Conservation (phyloP, 2,113 vertebrate genomes). For the Scophthalmus maximus region DNA sequence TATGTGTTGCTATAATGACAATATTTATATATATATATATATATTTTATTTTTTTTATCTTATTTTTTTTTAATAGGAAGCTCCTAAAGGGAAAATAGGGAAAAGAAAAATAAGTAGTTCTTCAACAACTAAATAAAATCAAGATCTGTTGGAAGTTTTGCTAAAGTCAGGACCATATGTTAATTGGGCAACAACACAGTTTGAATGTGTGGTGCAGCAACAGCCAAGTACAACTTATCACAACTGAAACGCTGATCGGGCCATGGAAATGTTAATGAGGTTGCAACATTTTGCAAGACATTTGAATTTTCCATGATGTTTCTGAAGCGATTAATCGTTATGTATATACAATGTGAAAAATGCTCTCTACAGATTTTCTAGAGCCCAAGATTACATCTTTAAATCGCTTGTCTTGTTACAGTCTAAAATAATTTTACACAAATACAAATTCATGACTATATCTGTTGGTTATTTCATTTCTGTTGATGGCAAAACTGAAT, state of each 20-base stretch:
- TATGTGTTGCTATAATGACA: constrained; percentile 57
- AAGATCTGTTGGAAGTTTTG: constrained; percentile 9
- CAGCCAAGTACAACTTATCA: neutral
- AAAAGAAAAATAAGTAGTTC: constrained; percentile 34
- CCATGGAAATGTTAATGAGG: neutral
- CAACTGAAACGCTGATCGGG: neutral
- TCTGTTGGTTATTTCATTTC: neutral
- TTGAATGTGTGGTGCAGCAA: neutral
- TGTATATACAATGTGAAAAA: neutral
- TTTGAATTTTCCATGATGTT: neutral
- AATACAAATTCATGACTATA: neutral
- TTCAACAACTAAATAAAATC: constrained; percentile 42
- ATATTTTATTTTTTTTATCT: too few relatives aligned
- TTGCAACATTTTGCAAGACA: neutral
- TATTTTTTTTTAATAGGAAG: too few relatives aligned
- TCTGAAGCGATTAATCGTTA: neutral
- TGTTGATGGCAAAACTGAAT: neutral
- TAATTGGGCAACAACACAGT: neutral
- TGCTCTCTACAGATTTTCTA: neutral
- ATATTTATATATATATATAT: constrained; percentile 53
- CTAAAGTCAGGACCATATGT: constrained; percentile 2
- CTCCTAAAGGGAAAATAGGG: constrained; percentile 25
- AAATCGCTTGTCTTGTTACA: neutral
- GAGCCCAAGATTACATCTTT: neutral
- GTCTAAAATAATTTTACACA: too few relatives aligned